Percentiles rank a stretch among this genome's conserved stretches.
Evolutionary conservation across 2,113 vertebrate genomes (phyloP).

Genomic region (Gallinago media): DNA sequence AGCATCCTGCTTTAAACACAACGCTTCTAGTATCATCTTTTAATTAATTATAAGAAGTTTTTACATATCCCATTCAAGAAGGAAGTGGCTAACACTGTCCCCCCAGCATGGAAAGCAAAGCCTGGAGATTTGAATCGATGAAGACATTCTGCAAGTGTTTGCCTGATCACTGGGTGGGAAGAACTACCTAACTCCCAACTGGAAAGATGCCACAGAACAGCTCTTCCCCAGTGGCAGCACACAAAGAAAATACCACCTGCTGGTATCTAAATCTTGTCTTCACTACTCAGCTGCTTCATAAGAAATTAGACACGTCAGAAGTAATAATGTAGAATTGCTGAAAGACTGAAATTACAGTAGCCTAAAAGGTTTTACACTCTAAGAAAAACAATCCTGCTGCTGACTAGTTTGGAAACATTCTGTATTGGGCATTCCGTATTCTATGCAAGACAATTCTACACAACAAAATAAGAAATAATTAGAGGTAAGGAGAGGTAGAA

Average conservation of each 20-base stretch:
- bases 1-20: not conserved
- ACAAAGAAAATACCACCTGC: not conserved
- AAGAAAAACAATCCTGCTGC: not conserved
- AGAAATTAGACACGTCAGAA: not conserved
- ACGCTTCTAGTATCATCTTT: not conserved
- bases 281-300: not conserved
- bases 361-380: not conserved
- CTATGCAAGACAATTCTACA: not conserved
- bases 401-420: not conserved
- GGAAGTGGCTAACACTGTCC: not conserved
- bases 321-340: not conserved
- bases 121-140: not conserved
- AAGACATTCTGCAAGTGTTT: not conserved
- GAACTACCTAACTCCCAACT: not conserved
- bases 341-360: not conserved
- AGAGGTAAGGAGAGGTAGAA: not conserved
- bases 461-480: not conserved
- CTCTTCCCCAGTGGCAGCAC: not conserved
- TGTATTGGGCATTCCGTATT: not conserved
- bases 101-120: not conserved
- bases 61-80: not conserved
- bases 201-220: not conserved
- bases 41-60: not conserved
- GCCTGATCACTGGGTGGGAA: not conserved
- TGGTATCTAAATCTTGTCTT: not conserved